Conservation (phyloP, 2,888 invertebrate species). For the Antheraea assamensis region DNA sequence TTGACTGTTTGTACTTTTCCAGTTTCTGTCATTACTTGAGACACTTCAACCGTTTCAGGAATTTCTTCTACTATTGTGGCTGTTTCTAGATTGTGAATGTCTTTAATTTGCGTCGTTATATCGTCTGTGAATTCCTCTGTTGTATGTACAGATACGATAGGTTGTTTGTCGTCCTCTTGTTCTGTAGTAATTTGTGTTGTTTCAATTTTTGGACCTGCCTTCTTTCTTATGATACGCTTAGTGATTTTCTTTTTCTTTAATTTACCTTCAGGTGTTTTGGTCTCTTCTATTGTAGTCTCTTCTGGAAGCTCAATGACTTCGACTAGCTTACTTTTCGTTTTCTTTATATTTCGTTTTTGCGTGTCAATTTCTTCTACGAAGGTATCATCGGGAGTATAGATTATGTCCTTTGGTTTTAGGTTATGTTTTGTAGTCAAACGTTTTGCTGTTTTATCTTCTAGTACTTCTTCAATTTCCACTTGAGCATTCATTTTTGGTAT, state of each 20-base stretch:
- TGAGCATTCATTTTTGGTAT: constrained; percentile 57
- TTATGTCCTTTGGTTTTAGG: constrained; percentile 17
- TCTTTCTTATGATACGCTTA: constrained; percentile 26
- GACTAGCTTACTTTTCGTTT: constrained; percentile 26
- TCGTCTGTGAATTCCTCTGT: constrained; percentile 20
- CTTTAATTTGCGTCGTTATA: background rate
- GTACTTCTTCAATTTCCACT: constrained; percentile 61
- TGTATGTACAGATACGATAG: background rate
- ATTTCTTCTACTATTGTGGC: constrained; percentile 45
- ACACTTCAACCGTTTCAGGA: constrained; percentile 43
- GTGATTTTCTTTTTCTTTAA: constrained; percentile 23
- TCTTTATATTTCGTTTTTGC: constrained; percentile 33
- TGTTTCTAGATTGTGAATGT: constrained; percentile 50
- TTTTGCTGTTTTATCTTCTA: constrained; percentile 39
- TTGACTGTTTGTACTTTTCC: constrained; percentile 48
- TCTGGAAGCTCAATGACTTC: too few species aligned
- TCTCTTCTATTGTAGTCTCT: too few species aligned
- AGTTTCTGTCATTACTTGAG: constrained; percentile 37
- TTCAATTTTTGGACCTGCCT: constrained; percentile 46
- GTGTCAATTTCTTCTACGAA: constrained; percentile 50
- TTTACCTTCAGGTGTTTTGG: too few species aligned
- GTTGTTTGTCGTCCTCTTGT: constrained; percentile 25
- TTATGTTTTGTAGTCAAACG: constrained; percentile 23
- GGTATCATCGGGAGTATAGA: constrained; percentile 41
- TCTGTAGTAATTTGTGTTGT: constrained; percentile 41